These are phyloP conservation scores for Drosophila subquinaria DNA, from an alignment of 2,888 invertebrate species.

Conservation along the genomic window DNA sequence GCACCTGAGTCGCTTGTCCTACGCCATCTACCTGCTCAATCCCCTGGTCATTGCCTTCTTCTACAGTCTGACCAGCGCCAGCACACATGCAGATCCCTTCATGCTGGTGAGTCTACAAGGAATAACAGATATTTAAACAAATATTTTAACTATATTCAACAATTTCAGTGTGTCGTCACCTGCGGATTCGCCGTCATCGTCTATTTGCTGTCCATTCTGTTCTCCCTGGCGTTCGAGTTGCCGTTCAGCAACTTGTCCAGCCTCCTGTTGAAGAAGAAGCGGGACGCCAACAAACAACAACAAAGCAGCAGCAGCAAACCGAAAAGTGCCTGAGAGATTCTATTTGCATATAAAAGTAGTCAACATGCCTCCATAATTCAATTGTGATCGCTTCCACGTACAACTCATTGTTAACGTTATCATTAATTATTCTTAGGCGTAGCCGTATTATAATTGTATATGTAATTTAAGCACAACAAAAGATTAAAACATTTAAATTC, in stretches of 20 bases:
- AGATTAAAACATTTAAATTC: too few species aligned
- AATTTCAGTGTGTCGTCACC: conserved; percentile 78
- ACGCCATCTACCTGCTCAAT: conserved; percentile 87
- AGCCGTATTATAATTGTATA: conserved; percentile 41
- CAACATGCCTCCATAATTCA: conserved; percentile 62
- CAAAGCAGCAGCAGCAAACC: conserved; percentile 26
- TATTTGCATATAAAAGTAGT: conserved; percentile 38
- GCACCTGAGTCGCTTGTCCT: conserved; percentile 87
- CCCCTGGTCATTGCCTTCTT: conserved; percentile 87
- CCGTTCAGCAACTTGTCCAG: conserved; percentile 84
- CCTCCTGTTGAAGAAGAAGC: conserved; percentile 52
- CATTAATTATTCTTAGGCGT: conserved; percentile 34
- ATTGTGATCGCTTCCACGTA: conserved; percentile 77
- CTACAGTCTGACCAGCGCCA: conserved; percentile 83
- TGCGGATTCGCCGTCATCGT: conserved; percentile 83
- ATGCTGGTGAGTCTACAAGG: conserved; percentile 78
- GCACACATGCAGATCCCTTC: conserved; percentile 85
- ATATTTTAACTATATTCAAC: background rate
- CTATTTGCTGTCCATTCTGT: conserved; percentile 82
- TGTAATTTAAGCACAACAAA: conserved; percentile 10
- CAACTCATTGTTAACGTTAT: conserved; percentile 56
- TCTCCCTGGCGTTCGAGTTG: conserved; percentile 83
- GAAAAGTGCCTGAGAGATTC: conserved; percentile 69
- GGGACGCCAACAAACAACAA: background rate
- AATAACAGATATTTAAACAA: background rate